phyloP scores from a whole-genome alignment of 2,797 vertebrate genomes.

The Tamandua tetradactyla region DNA sequence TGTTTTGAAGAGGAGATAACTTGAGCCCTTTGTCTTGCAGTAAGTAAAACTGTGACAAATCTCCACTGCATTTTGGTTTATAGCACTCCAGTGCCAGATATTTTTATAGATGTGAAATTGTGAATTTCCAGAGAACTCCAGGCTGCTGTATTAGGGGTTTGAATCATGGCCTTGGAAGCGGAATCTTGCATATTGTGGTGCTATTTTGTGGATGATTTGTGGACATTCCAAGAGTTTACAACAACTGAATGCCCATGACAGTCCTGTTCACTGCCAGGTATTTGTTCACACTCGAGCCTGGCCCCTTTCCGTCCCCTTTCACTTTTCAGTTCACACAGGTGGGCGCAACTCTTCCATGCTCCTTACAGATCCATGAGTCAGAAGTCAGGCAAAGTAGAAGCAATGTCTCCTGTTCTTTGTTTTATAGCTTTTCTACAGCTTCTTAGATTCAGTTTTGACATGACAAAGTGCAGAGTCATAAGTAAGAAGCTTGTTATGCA shows the following conservation, averaged over 20 bases:
- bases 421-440: background rate
- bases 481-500: background rate
- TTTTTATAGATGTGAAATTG: background rate
- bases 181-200: background rate
- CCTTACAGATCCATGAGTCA: background rate
- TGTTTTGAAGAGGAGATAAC: slow-evolving; percentile 5
- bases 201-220: background rate
- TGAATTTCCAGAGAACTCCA: background rate
- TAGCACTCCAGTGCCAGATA: background rate
- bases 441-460: background rate
- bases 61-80: background rate
- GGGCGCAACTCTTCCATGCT: background rate
- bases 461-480: background rate
- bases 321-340: background rate
- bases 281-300: background rate
- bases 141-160: background rate
- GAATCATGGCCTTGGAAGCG: background rate
- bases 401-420: background rate
- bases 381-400: background rate
- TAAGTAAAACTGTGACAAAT: slow-evolving; percentile 24
- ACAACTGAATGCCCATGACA: background rate
- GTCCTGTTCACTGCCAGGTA: background rate
- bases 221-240: background rate
- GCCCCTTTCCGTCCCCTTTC: background rate
- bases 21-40: background rate